Evolutionary conservation across 2,888 invertebrate genomes (phyloP).

Genomic region (Neoascia interrupta): DNA sequence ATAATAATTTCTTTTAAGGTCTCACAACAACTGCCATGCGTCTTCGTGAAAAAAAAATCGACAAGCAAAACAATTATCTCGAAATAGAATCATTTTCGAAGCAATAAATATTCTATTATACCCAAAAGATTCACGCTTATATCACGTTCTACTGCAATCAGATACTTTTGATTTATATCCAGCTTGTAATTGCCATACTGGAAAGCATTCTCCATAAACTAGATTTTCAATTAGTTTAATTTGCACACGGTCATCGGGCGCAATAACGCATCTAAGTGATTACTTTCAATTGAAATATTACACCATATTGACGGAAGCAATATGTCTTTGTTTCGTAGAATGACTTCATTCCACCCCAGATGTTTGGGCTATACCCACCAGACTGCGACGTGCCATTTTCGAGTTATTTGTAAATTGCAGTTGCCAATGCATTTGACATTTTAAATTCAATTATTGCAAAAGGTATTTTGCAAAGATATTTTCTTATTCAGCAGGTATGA

Average conservation of each 20-base stretch:
- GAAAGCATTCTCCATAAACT: background rate
- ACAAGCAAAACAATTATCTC: too few species aligned
- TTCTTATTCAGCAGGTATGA: too few species aligned
- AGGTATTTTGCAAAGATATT: too few species aligned
- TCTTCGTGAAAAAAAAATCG: too few species aligned
- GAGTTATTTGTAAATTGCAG: conserved; percentile 17
- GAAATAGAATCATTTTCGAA: too few species aligned
- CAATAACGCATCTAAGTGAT: conserved; percentile 50
- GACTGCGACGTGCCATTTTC: background rate
- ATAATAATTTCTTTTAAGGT: too few species aligned
- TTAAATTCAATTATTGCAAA: conserved; percentile 23
- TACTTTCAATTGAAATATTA: conserved; percentile 45
- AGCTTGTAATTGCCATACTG: too few species aligned
- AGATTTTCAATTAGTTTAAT: conserved; percentile 39
- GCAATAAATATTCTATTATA: too few species aligned
- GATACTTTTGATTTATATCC: too few species aligned
- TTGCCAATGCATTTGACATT: conserved; percentile 20
- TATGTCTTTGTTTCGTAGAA: conserved; percentile 13
- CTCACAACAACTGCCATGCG: too few species aligned
- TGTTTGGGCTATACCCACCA: background rate
- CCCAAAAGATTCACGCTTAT: too few species aligned
- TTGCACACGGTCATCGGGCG: conserved; percentile 17
- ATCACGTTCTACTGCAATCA: too few species aligned
- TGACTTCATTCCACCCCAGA: background rate
- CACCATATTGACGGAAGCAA: conserved; percentile 35